These are phyloP conservation scores for Otolemur crassicaudatus DNA, from an alignment of 2,797 vertebrate species.

Conservation along the genomic window DNA sequence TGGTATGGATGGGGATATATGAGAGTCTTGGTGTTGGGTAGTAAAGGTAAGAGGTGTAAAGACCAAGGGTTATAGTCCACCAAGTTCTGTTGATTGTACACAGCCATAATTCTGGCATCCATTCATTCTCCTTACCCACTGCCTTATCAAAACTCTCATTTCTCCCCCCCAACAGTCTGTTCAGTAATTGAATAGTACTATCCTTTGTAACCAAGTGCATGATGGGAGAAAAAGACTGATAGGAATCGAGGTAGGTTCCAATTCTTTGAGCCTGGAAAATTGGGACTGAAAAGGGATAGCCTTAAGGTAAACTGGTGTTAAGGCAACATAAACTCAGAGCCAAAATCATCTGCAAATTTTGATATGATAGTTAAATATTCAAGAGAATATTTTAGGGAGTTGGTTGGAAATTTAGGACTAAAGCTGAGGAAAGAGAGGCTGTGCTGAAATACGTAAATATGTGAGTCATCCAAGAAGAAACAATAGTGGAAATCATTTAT, in stretches of 20 bases:
- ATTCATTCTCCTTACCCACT: background rate
- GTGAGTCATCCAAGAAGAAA: constrained; percentile 11
- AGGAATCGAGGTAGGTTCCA: background rate
- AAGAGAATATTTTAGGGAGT: background rate
- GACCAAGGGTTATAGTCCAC: background rate
- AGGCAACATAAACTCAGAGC: background rate
- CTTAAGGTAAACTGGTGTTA: background rate
- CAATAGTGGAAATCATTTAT: background rate
- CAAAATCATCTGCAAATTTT: background rate
- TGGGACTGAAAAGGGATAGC: background rate
- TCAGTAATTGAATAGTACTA: background rate
- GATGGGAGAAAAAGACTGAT: background rate
- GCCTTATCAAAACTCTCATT: background rate
- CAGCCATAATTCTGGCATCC: background rate
- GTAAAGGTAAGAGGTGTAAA: background rate
- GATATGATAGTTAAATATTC: background rate
- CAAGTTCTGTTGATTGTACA: too few relatives aligned
- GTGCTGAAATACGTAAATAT: background rate
- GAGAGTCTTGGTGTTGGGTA: background rate
- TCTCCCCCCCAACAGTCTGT: too few relatives aligned
- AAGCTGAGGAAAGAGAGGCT: background rate
- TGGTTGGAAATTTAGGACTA: background rate
- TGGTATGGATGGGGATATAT: background rate
- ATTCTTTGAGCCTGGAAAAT: background rate
- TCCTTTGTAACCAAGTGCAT: background rate